Evolutionary conservation across 2,888 invertebrate species (phyloP).

Genomic region (Drosophila meridiana): DNA sequence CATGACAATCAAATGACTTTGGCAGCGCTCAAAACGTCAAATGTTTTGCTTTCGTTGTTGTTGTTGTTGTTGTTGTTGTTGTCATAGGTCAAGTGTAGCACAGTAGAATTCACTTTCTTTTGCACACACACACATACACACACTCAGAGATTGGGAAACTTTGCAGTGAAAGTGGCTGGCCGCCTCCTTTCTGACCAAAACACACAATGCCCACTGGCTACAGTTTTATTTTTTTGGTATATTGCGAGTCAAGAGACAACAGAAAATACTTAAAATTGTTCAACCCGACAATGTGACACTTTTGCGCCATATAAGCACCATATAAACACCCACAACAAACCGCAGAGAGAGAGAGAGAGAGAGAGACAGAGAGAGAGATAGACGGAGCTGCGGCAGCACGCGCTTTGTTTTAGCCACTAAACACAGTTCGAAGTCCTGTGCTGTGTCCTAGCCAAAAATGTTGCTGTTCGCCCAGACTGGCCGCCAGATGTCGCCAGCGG

Average conservation of each 20-base stretch:
- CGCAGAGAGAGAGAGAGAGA: not conserved
- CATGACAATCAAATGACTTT: conserved; percentile 73
- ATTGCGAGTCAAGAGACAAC: conserved; percentile 5
- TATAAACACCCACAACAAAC: conserved; percentile 21
- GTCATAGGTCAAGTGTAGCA: conserved; percentile 80
- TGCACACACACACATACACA: conserved; percentile 27
- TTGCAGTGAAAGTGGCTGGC: conserved; percentile 68
- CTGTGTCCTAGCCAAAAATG: conserved; percentile 47
- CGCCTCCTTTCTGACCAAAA: conserved; percentile 65
- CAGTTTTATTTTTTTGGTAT: conserved; percentile 4
- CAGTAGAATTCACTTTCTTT: conserved; percentile 79
- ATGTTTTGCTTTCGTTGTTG: conserved; percentile 39
- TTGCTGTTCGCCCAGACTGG: conserved; percentile 21
- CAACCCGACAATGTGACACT: conserved; percentile 65
- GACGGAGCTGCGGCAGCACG: conserved; percentile 9
- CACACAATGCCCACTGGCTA: conserved; percentile 63
- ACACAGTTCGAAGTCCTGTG: conserved; percentile 13
- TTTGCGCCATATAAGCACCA: conserved; percentile 39
- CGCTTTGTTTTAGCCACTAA: conserved; percentile 31
- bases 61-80: conserved; percentile 54
- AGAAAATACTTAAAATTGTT: conserved; percentile 53
- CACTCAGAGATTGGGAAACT: conserved; percentile 38
- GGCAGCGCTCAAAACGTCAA: conserved; percentile 66
- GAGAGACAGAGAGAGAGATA: not conserved
- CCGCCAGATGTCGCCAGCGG: conserved; percentile 69